These are phyloP conservation scores for Yponomeuta cagnagella DNA, from an alignment of 2,888 invertebrate species.

Conservation along the genomic window DNA sequence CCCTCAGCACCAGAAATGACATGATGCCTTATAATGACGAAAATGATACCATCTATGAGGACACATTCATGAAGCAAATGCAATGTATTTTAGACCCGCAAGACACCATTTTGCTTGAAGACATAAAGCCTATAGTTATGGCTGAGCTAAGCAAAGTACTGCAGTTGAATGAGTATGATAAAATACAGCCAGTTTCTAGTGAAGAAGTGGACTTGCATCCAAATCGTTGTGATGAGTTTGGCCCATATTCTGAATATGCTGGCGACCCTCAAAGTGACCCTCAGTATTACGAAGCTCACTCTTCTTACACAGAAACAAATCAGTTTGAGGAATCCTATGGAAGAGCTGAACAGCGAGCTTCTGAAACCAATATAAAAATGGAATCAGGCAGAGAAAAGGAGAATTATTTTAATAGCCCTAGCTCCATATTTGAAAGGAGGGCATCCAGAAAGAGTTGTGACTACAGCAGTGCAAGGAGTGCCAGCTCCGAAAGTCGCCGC, in stretches of 20 bases:
- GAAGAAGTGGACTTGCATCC: background rate
- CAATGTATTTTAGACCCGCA: conserved; percentile 76
- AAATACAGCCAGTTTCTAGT: background rate
- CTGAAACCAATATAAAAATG: background rate
- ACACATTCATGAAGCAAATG: conserved; percentile 85
- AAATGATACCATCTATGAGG: conserved; percentile 79
- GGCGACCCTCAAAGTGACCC: conserved; percentile 8
- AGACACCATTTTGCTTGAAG: conserved; percentile 72
- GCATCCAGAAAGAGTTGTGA: conserved; percentile 28
- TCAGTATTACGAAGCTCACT: conserved; percentile 9
- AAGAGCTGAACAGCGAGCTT: background rate
- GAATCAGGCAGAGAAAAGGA: background rate
- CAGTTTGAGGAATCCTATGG: background rate
- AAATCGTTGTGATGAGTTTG: background rate
- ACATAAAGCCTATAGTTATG: conserved; percentile 76
- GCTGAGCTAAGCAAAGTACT: conserved; percentile 76
- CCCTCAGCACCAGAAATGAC: conserved; percentile 54
- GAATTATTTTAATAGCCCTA: conserved; percentile 18
- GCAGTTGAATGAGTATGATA: conserved; percentile 51
- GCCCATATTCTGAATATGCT: background rate
- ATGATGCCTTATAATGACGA: conserved; percentile 74
- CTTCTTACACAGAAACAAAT: conserved; percentile 1
- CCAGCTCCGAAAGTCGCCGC: conserved; percentile 26
- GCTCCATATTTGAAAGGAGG: conserved; percentile 43
- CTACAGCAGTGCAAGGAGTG: conserved; percentile 26